Base-by-base conservation (phyloP, 2,113 vertebrate genomes). In the Myiopsitta monachus region DNA sequence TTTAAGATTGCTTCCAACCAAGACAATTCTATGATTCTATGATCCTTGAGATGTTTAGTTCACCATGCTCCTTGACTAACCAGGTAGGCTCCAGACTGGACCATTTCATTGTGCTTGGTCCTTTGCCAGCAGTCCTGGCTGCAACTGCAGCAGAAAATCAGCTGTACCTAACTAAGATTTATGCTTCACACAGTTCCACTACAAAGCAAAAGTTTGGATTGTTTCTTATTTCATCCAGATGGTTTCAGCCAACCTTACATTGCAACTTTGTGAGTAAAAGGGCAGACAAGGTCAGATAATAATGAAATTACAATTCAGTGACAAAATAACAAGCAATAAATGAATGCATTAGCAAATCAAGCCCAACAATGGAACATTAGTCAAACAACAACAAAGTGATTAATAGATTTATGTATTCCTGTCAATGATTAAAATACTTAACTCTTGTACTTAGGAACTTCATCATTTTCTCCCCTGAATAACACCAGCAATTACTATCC, bases 361-460 rank as follows among this genome's bases (percentile, higher is more conserved):
- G 81, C 74, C 67, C 26, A 79, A 83, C 9, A 83, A 91, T 21
- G 76, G 62, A 66, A 70, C 70, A 73, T 91, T 33, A 95, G 57
- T 91, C 80, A 89, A 92, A 88, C 62, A 95, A 82, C 89, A 96
- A 93, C 83, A 86, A 57, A 61, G 72, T 96, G 90, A 97, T 94
- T 88, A 87, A 95, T 47, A 89, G 69, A 84, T 88, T 87, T 55
- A 54, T 44, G 49, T 57, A 92, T 89, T 87, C 83, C 87, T 74
- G 43, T 55, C 1, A 38, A 79, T 68, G 84, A 94, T 94, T 62
- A 83, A 94, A 95, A 62, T 24, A 87, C 49, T 83, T 63, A 49
- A 59, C 49, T 70, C 54, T 64, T 61, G n/a, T 22, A 39, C 39
- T 91, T 92, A 70, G 2, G 52, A 39, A 94, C 83, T 79, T 95